These are phyloP conservation scores for Tychaedon coryphoeus DNA, from an alignment of 2,113 vertebrate species.

Conservation along the genomic window DNA sequence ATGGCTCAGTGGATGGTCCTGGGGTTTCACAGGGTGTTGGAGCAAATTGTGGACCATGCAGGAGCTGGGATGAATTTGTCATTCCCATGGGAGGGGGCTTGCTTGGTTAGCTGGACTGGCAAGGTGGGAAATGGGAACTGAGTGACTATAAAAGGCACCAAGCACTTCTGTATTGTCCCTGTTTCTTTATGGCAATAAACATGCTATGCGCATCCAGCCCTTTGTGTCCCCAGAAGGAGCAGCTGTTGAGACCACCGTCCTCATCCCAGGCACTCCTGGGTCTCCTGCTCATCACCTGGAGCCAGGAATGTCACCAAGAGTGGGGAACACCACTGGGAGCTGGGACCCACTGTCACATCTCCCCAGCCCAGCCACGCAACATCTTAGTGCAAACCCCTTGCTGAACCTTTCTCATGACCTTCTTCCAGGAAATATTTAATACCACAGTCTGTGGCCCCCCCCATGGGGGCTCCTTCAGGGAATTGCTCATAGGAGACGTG, in stretches of 20 bases:
- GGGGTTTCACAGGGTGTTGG: background rate
- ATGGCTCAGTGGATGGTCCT: background rate
- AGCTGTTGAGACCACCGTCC: background rate
- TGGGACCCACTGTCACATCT: background rate
- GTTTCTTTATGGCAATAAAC: background rate
- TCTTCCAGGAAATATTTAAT: background rate
- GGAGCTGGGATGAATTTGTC: background rate
- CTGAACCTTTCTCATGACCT: no score
- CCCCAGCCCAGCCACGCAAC: background rate
- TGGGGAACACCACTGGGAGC: background rate
- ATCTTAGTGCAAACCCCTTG: background rate
- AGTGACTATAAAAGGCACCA: background rate
- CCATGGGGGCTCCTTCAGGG: background rate
- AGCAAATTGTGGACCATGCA: background rate
- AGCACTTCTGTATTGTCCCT: background rate
- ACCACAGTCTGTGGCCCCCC: fast-evolving
- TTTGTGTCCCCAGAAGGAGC: background rate
- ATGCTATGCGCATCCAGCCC: no score
- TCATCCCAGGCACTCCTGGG: background rate
- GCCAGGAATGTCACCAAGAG: background rate
- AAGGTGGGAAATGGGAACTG: background rate
- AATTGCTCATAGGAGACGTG: background rate
- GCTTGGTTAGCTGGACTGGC: background rate
- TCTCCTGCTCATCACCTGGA: background rate
- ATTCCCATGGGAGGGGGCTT: background rate